Conservation (phyloP, 2,888 invertebrate species). For the Philereme transversata region DNA sequence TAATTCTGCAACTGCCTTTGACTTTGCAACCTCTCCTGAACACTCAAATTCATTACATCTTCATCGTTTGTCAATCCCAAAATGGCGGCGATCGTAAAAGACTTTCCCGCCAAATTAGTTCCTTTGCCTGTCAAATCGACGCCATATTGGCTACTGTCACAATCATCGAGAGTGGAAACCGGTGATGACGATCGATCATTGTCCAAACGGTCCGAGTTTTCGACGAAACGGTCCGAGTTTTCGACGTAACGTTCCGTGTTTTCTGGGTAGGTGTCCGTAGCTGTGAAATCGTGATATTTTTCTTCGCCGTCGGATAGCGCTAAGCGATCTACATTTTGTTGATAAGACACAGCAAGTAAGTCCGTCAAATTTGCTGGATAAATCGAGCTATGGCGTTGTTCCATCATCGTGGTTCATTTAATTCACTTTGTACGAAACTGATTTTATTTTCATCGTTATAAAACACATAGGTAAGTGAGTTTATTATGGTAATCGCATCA, state of each 20-base stretch:
- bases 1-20: constrained; percentile 74
- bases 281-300: constrained; percentile 39
- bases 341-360: constrained; percentile 65
- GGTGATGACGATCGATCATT: constrained; percentile 65
- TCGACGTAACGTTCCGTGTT: constrained; percentile 43
- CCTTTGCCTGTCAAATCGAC: constrained; percentile 75
- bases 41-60: constrained; percentile 82
- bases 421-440: constrained; percentile 45
- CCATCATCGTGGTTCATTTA: constrained; percentile 61
- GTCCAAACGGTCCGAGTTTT: constrained; percentile 43
- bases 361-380: constrained; percentile 71
- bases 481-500: neutral
- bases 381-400: constrained; percentile 60
- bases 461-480: neutral
- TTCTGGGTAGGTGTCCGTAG: constrained; percentile 46
- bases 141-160: constrained; percentile 69
- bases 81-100: constrained; percentile 95
- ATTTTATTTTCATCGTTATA: constrained; percentile 38
- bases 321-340: constrained; percentile 64
- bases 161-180: constrained; percentile 69
- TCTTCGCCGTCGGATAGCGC: constrained; percentile 54
- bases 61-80: constrained; percentile 88
- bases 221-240: constrained; percentile 42
- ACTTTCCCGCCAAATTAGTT: constrained; percentile 84
- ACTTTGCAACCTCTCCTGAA: constrained; percentile 75